A percentile compares a stretch with the other conserved stretches of the same genome.
Conservation (phyloP, 1,140 invertebrate species). For the Hyles vespertilio region DNA sequence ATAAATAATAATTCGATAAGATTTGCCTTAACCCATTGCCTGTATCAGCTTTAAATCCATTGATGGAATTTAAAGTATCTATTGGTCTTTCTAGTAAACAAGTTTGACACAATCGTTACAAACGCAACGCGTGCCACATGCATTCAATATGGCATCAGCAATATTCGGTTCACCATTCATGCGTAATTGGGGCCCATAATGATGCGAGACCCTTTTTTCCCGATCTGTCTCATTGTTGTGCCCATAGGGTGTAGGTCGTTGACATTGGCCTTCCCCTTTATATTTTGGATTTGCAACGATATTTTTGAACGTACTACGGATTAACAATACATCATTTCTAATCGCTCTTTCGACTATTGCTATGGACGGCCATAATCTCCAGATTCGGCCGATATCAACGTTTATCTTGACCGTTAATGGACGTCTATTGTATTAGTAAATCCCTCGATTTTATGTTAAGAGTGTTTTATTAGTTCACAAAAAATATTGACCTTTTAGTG, state of each 20-base stretch:
- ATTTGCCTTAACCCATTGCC: no score
- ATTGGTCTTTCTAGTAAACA: slow-evolving; percentile 6
- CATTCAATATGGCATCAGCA: slow-evolving; percentile 38
- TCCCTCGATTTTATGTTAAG: background rate
- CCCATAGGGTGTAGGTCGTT: slow-evolving; percentile 60
- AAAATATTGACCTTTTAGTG: background rate
- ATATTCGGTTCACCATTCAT: slow-evolving; percentile 48
- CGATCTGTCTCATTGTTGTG: slow-evolving; percentile 55
- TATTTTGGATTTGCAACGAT: slow-evolving; percentile 56
- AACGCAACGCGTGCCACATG: slow-evolving; percentile 39
- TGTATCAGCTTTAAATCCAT: no score
- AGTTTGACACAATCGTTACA: slow-evolving; percentile 19
- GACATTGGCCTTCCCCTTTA: slow-evolving; percentile 65
- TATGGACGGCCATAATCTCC: slow-evolving; percentile 25
- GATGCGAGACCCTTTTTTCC: slow-evolving; percentile 58
- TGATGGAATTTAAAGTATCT: no score
- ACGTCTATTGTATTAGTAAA: background rate
- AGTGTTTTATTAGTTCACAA: background rate
- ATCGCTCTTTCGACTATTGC: slow-evolving; percentile 40
- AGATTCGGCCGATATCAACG: slow-evolving; percentile 18
- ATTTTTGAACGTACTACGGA: slow-evolving; percentile 50
- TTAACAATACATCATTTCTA: slow-evolving; percentile 57
- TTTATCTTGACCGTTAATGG: slow-evolving; percentile 15
- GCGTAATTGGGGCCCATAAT: slow-evolving; percentile 57
- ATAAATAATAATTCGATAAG: no score